phyloP scores from a whole-genome alignment of 2,888 invertebrate species.

The Pandemis cinnamomeana region DNA sequence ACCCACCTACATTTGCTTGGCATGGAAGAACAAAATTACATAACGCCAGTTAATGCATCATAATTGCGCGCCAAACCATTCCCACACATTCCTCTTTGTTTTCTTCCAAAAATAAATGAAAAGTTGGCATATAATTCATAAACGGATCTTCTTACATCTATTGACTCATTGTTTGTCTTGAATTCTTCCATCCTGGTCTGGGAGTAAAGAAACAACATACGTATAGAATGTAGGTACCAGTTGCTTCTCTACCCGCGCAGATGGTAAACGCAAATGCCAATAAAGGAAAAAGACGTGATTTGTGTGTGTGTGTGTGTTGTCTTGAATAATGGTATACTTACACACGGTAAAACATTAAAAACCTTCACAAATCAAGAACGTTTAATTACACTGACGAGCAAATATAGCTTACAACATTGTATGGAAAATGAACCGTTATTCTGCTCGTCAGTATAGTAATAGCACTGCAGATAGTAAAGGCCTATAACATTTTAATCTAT shows the following conservation, averaged over 20 bases:
- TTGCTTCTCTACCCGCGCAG: no score
- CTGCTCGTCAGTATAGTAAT: no score
- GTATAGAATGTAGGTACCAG: no score
- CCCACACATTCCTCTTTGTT: conserved; percentile 26
- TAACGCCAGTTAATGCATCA: conserved; percentile 10
- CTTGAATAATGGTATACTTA: no score
- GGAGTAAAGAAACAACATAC: no score
- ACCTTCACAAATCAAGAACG: not conserved
- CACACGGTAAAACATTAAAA: not conserved
- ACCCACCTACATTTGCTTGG: conserved; percentile 24
- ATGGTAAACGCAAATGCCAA: no score
- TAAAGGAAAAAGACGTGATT: no score
- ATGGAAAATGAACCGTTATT: no score
- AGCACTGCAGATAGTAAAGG: no score
- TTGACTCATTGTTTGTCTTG: not conserved
- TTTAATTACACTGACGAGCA: not conserved
- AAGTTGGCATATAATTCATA: conserved; percentile 5
- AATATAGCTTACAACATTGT: no score
- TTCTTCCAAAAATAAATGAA: conserved; percentile 24
- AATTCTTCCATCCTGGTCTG: not conserved
- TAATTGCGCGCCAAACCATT: conserved; percentile 28
- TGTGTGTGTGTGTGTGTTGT: not conserved
- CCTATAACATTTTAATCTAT: not conserved
- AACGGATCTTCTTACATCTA: conserved; percentile 2
- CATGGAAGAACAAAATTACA: conserved; percentile 21